Evolutionary conservation across 2,888 invertebrate species (phyloP).

Genomic region (Lomographa bimaculata): DNA sequence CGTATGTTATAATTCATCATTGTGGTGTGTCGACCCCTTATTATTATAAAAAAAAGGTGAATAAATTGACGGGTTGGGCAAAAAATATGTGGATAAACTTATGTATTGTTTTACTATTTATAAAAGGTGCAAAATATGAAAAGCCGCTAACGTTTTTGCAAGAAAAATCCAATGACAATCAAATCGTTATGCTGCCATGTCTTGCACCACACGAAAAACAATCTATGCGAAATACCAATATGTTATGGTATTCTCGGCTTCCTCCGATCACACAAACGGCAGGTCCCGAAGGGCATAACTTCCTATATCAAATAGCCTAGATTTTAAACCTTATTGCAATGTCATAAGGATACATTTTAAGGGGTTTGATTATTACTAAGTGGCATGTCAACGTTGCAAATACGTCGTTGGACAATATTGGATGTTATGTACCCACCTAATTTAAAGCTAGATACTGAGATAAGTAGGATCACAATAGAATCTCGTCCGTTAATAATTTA

Average conservation of each 20-base stretch:
- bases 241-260: slow-evolving; percentile 55
- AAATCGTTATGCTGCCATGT: slow-evolving; percentile 33
- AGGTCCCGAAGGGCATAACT: slow-evolving; percentile 13
- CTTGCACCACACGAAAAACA: slow-evolving; percentile 40
- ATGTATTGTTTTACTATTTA: no score
- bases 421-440: slow-evolving; percentile 10
- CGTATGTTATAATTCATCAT: no score
- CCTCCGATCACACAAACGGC: slow-evolving; percentile 43
- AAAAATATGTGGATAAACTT: no score
- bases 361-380: slow-evolving; percentile 10
- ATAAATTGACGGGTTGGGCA: no score
- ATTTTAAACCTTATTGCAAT: slow-evolving; percentile 7
- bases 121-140: no score
- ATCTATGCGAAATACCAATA: slow-evolving; percentile 63
- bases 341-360: background rate
- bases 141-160: no score
- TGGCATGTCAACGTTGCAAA: slow-evolving; percentile 18
- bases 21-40: no score
- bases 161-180: no score
- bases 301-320: background rate
- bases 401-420: slow-evolving; percentile 17
- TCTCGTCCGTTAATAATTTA: no score
- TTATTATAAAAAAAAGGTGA: no score
- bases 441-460: slow-evolving; percentile 2
- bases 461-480: no score